Conservation (phyloP, 1,140 invertebrate species). For the Eurosta solidaginis region DNA sequence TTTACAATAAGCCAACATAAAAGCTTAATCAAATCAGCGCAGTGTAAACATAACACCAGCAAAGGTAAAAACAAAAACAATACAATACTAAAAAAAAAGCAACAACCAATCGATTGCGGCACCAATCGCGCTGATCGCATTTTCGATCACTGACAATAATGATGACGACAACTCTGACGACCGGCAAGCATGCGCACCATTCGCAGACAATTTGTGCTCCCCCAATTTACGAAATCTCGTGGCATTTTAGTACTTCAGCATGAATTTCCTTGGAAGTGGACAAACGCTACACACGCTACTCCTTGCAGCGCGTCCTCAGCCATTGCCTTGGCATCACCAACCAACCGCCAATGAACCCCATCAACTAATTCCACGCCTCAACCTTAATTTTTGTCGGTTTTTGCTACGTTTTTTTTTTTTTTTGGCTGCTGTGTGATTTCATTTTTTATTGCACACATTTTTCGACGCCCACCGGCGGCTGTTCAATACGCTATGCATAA, state of each 20-base stretch:
- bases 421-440: background rate
- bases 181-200: constrained; percentile 1
- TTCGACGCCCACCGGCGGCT: constrained; percentile 22
- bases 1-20: background rate
- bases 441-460: constrained; percentile 20
- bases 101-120: background rate
- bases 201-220: constrained; percentile 6
- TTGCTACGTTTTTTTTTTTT: background rate
- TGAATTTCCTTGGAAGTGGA: constrained; percentile 21
- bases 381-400: constrained; percentile 20
- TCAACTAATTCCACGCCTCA: constrained; percentile 18
- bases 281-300: background rate
- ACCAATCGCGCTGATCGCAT: constrained; percentile 7
- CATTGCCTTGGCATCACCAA: no score
- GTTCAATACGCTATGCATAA: background rate
- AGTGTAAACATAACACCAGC: background rate
- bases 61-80: background rate
- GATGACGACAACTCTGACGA: no score
- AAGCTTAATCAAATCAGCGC: background rate
- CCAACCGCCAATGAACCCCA: background rate
- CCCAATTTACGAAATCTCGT: background rate
- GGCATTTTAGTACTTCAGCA: background rate
- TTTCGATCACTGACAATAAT: background rate
- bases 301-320: no score
- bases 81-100: background rate